Base-by-base conservation (phyloP, 2,113 vertebrate genomes). In the Ictidomys tridecemlineatus region DNA sequence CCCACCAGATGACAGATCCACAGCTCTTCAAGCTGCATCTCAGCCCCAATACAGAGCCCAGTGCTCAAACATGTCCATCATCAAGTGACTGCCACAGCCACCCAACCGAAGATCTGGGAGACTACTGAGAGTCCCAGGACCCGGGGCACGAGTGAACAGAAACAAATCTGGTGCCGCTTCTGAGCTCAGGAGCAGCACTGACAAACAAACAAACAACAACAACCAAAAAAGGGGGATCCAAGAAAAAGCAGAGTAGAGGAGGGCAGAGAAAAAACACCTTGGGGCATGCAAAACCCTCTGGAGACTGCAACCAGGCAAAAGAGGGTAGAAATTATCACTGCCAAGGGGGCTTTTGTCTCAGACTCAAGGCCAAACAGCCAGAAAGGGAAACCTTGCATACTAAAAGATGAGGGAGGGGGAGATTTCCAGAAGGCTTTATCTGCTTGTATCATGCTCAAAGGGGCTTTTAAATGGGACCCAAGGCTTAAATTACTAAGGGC, bases 361-460 rank as follows among this genome's bases (percentile, higher is more conserved):
- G 63, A 79, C 45, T 92, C 74, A 85, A 88, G 78, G 77, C 91
- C 85, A 88, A 80, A 53, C 51, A 74, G 86, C 32, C n/a, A 45
- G 79, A 94, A 91, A 78, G 69, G 45, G 77, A 92, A 94, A 78
- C 22, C 28, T 2, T 56, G n/a, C 51, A 86, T 89, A 89, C 28
- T 53, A 48, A 77, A 89, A 56, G 92, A 91, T 28, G 85, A 97
- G 93, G 83, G 74, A 42, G 63, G 61, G 26, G n/a, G 85, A 78
- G 69, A 90, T 85, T 96, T 93, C 93, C 63, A 82, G 93, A 51
- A 22, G 83, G 53, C 74, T 79, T 96, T 96, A 83, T 93, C 82
- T 0, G 12, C 48, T 22, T 20, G 45, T n/a, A 83, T 63, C 95
- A 76, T 67, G 30, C 58, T 88, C 89, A 95, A 85, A 63, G 14